A percentile compares a stretch with the other conserved stretches of the same genome.
Conservation (phyloP, 2,113 vertebrate genomes). For the Oreochromis spilurus region DNA sequence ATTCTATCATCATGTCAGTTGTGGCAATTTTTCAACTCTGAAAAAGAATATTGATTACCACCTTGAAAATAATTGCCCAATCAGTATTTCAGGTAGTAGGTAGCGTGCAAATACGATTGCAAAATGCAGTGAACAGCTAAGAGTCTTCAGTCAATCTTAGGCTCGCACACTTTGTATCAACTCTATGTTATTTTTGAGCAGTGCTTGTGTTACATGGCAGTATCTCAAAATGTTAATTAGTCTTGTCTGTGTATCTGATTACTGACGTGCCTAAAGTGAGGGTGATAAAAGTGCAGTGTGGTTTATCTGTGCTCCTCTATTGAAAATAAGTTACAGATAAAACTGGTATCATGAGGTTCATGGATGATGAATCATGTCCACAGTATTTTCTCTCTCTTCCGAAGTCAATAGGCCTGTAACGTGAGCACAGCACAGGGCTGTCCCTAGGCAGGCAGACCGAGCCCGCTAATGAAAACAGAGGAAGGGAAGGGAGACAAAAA, state of each 20-base stretch:
- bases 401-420: slow-evolving; percentile 72
- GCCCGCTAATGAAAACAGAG: slow-evolving; percentile 69
- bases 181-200: slow-evolving; percentile 33
- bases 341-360: slow-evolving; percentile 66
- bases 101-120: background rate
- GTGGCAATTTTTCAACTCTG: slow-evolving; percentile 20
- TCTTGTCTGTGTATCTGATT: slow-evolving; percentile 59
- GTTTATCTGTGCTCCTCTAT: slow-evolving; percentile 57
- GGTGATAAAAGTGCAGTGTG: slow-evolving; percentile 56
- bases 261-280: slow-evolving; percentile 66
- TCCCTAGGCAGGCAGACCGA: slow-evolving; percentile 61
- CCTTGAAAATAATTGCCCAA: background rate
- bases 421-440: slow-evolving; percentile 61
- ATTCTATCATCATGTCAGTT: slow-evolving; percentile 14
- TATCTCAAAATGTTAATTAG: slow-evolving; percentile 73
- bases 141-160: slow-evolving; percentile 11
- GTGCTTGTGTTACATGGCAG: slow-evolving; percentile 19
- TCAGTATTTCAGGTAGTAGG: background rate
- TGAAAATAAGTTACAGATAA: slow-evolving; percentile 66
- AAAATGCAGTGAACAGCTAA: background rate
- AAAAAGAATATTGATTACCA: slow-evolving; percentile 28
- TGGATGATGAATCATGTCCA: slow-evolving; percentile 72
- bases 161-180: slow-evolving; percentile 26
- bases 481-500: slow-evolving; percentile 22
- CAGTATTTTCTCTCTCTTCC: slow-evolving; percentile 60